Evolutionary conservation across 2,888 invertebrate genomes (phyloP), one percentile per base, ranked within the genome.

Genomic region (Cerastoderma edule): DNA sequence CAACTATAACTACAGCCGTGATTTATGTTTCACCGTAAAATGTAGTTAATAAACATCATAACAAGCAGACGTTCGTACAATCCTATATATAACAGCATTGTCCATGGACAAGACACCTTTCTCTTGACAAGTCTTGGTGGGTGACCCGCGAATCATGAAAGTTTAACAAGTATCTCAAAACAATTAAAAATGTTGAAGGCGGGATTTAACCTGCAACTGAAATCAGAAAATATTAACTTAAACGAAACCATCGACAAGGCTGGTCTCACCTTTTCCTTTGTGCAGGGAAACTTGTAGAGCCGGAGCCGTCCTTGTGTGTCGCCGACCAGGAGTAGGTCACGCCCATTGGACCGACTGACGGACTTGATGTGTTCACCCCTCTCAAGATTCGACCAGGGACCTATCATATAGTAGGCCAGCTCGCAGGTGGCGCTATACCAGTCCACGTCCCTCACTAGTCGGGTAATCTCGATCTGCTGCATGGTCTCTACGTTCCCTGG

Each of bases 241-340:
- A n/a, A n/a, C n/a, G n/a, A n/a, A n/a, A n/a, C n/a, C n/a, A n/a
- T n/a, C n/a, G n/a, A n/a, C n/a, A n/a, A n/a, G n/a, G n/a, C n/a
- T n/a, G n/a, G n/a, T n/a, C n/a, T n/a, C 73, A 86, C 86, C 83
- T 78, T 83, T 53, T 70, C 77, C 53, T 67, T 75, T 30, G 79
- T 53, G 39, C 81, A 79, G n/a, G 98, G 98, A 92, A 96, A 96
- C 95, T 96, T 96, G 93, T 97, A 97, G 57, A 97, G 94, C 67
- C 97, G 94, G 24, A 98, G 92, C 90, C 97, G 96, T 35, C 98
- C 98, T 90, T 97, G 97, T n/a, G 96, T 95, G 90, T 98, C 97
- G 8, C 98, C 98, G 53, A 96, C 95, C 35, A 96, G 95, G 1
- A 98, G 93, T 85, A 97, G 95, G 89, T 97, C 97, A 81, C 97